Evolutionary conservation across 2,797 vertebrate species (phyloP), one percentile per base, ranked within the genome.

Genomic region (Falco columbarius): DNA sequence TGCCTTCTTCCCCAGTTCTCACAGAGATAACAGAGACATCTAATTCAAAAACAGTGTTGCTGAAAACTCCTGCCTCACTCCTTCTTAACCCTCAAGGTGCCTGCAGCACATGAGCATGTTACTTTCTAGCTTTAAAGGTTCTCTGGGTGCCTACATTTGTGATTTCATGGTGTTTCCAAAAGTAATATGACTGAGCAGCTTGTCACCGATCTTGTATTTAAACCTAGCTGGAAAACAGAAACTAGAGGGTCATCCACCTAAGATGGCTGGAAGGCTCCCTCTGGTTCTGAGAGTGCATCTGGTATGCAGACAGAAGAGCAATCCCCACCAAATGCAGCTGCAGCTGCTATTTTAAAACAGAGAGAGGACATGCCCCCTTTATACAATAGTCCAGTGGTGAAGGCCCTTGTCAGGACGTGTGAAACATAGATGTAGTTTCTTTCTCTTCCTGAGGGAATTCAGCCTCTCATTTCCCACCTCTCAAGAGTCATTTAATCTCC

Each of bases 31-130:
- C 47, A 80, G 72, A 85, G 34, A 61, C 34, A 86, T 72, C 75
- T 83, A 71, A 91, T 96, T 95, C 91, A 96, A 95, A 95, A 95
- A 61, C 81, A 92, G 86, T 29, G 68, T 42, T 80, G 68, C 86
- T 93, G 84, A 86, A 93, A 87, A 83, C 61, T 92, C 71, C 86
- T 87, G 65, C 65, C 74, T 90, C 58, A 61, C 74, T 93, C 63
- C 34, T 95, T 84, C 81, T 93, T 95, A 96, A 97, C 81, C 72
- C 91, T 91, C 42, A 76, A 75, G 46, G 66, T 86, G 46, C 79
- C 81, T 88, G 81, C 42, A 75, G 30, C 32, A 47, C 8, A 36
- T 1, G 2, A 86, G 6, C 20, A 26, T 27, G 17, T 61, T 66
- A n/a, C 42, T 74, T 79, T 27, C 40, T 21, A 17, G 46, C 21